These are phyloP conservation scores for Pinna nobilis DNA, from an alignment of 1,140 invertebrate species.

Conservation along the genomic window DNA sequence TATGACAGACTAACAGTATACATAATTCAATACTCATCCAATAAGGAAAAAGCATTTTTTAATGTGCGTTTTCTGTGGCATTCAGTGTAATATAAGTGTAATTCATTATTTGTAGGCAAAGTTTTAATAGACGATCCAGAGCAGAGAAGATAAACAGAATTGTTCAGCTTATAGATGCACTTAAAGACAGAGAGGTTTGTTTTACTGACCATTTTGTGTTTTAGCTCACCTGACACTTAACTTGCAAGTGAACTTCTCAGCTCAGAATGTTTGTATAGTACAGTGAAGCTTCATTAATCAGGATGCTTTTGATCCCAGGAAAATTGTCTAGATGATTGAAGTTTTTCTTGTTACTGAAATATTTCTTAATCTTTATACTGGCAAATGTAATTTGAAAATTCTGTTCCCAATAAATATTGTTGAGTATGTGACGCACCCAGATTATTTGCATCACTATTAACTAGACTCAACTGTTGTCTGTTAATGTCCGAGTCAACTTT, in stretches of 20 bases:
- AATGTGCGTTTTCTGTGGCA: constrained; percentile 30
- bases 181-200: constrained; percentile 71
- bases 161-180: constrained; percentile 78
- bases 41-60: neutral
- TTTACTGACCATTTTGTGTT: neutral
- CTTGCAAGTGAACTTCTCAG: too few relatives aligned
- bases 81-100: too few relatives aligned
- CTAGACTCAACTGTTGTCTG: too few relatives aligned
- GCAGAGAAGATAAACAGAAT: constrained; percentile 79
- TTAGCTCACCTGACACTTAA: neutral
- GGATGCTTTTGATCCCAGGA: neutral
- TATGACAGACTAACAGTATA: neutral
- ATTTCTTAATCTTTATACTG: too few relatives aligned
- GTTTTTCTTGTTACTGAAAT: too few relatives aligned
- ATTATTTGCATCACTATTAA: too few relatives aligned
- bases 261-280: too few relatives aligned
- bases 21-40: neutral
- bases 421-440: too few relatives aligned
- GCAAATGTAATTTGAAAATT: too few relatives aligned
- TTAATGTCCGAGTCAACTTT: too few relatives aligned
- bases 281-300: neutral
- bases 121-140: constrained; percentile 79
- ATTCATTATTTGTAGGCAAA: constrained; percentile 75
- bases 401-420: too few relatives aligned
- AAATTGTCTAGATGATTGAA: neutral